Evolutionary conservation across 1,140 invertebrate genomes (phyloP).

Genomic region (Atta texana): DNA sequence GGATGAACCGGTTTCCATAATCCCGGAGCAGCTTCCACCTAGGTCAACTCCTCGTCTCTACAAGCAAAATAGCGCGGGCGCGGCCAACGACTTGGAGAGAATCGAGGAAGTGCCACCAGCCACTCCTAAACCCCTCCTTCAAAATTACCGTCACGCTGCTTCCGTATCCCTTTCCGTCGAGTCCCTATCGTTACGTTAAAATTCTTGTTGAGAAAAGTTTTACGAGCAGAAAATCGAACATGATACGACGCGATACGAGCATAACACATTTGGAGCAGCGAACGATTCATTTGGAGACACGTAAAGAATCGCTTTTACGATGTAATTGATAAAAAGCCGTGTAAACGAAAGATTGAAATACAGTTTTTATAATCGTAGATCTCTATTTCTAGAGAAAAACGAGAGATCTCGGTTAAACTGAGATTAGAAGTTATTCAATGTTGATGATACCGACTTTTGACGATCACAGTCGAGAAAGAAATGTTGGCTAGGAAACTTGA

Average conservation of each 20-base stretch:
- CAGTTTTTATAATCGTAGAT: not conserved
- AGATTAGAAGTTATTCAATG: not conserved
- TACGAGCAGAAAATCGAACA: conserved; percentile 22
- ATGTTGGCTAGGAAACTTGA: not conserved
- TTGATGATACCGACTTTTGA: not conserved
- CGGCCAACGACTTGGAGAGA: conserved; percentile 90
- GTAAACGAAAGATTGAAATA: not conserved
- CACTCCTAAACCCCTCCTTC: conserved; percentile 73
- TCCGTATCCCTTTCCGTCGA: conserved; percentile 85
- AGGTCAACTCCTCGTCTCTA: conserved; percentile 84
- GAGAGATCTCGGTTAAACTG: not conserved
- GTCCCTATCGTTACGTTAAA: conserved; percentile 82
- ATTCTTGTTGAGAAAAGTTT: not conserved
- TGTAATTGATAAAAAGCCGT: not conserved
- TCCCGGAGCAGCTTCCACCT: conserved; percentile 34
- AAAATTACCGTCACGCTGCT: conserved; percentile 81
- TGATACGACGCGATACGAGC: not conserved
- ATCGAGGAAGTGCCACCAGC: conserved; percentile 89
- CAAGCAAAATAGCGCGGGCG: conserved; percentile 91
- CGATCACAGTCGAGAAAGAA: not conserved
- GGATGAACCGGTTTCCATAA: conserved; percentile 84
- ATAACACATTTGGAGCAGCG: not conserved
- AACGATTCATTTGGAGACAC: conserved; percentile 7
- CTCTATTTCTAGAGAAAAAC: not conserved
- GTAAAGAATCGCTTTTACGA: not conserved